Evolutionary conservation across 2,113 vertebrate genomes (phyloP), one percentile per base, ranked within the genome.

Genomic region (Sturnus vulgaris): DNA sequence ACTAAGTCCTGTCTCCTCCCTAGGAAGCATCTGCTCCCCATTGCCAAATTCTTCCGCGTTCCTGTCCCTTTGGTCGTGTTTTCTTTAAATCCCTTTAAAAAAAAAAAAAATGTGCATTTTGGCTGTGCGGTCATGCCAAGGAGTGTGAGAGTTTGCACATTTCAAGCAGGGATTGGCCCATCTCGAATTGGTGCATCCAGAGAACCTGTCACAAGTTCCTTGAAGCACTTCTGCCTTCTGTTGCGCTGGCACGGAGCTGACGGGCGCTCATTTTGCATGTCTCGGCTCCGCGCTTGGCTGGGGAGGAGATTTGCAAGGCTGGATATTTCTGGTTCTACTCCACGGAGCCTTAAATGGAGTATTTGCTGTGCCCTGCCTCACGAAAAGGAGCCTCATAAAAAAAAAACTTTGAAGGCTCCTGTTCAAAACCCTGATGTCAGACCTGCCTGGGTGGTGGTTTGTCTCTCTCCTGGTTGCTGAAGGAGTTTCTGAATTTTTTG

Each of bases 141-240:
- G 94, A 96, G 95, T 97, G 95, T 96, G 95, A 97, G 96, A 96
- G 95, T 96, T 96, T 97, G 96, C 96, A 97, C 96, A 97, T 97
- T 97, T 95, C 49, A 61, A 96, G 94, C 88, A 92, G 80, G 95
- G 94, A 96, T 97, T 97, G 96, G 96, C 96, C 96, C 94, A 53
- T 89, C 94, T 97, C 53, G 7, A 95, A 85, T 92, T 96, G 95
- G 96, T 97, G 96, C 94, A 96, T 97, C 95, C 96, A 97, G 96
- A 92, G 96, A 96, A 96, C 96, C 95, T 97, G 96, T 97, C 96
- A 95, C 95, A 97, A 97, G 95, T 96, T 97, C 94, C 95, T 97
- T 97, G 96, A 96, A 97, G 95, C 95, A 96, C 96, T 96, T 96
- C 95, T 95, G 96, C 96, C 95, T 96, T 97, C 96, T 97, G 96